Evolutionary conservation across 2,888 invertebrate genomes (phyloP), one percentile per base, ranked within the genome.

Genomic region (Branchipolynoe longqiensis): DNA sequence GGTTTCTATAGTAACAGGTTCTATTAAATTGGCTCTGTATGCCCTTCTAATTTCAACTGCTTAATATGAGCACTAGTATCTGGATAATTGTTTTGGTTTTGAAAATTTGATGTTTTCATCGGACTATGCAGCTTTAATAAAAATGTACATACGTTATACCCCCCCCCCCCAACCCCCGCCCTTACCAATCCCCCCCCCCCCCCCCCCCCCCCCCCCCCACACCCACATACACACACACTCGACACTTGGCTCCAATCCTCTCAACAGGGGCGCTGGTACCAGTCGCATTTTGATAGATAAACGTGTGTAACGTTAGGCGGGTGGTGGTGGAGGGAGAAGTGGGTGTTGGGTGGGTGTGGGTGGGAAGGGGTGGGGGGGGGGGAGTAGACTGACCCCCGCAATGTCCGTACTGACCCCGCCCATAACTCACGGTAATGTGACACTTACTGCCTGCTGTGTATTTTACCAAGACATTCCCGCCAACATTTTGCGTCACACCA

Each of bases 361-460:
- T 25, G 62, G 14, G 33, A 38, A 8, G 2, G 36, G 31, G 36
- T 1, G 69, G 69, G 69, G 33, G 2, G 14, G 8, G 2, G 33
- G 3, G 69, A 38, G 36, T 0, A 38, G 14, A 14, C 69, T 33
- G 38, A 33, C 69, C 69, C 69, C 6, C 33, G 31, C 41, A 78
- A 33, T 54, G 78, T 78, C 41, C 78, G 48, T 48, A 78, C 12
- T 78, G 78, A 78, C 78, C 78, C 48, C 31, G 4, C 48, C 41
- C 25, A 78, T 78, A 78, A 78, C 78, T 78, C 78, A 78, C 14
- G 8, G 18, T 78, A 48, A 54, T 78, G 78, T 28, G 78, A 78
- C 78, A 78, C 48, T 78, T 78, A 78, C 78, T 41, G 48, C 78
- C 28, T 41, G 78, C 48, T 78, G 78, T 69, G n/a, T n/a, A n/a